phyloP scores from a whole-genome alignment of 2,797 vertebrate genomes.

The Petrocephalus schoutedeni region DNA sequence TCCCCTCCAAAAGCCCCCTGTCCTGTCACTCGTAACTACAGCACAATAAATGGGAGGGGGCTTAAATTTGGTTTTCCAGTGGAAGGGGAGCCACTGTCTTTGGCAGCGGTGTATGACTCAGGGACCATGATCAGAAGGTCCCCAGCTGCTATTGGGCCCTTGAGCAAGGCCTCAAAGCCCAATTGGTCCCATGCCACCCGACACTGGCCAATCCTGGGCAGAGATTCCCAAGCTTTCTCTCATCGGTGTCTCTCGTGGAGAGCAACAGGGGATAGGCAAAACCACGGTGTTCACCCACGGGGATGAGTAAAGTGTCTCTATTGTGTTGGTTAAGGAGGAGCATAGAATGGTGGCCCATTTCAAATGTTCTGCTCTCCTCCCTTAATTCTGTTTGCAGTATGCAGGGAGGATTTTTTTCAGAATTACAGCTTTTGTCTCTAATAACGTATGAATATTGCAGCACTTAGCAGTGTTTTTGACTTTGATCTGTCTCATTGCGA shows the following conservation, averaged over 20 bases:
- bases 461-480: background rate
- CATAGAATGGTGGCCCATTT: background rate
- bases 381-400: background rate
- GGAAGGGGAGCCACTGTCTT: no score
- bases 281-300: background rate
- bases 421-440: background rate
- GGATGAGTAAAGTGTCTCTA: background rate
- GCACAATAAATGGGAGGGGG: background rate
- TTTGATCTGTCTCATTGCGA: background rate
- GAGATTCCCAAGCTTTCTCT: background rate
- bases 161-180: background rate
- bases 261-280: background rate
- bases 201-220: background rate
- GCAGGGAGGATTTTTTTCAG: background rate
- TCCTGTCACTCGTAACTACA: background rate
- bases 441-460: background rate
- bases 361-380: background rate
- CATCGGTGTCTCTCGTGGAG: background rate
- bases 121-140: background rate
- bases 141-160: background rate
- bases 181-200: background rate
- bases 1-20: background rate
- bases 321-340: background rate
- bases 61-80: no score
- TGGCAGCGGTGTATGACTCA: no score